phyloP scores from a whole-genome alignment of 2,888 invertebrate genomes.

The Drepanosiphum platanoidis region DNA sequence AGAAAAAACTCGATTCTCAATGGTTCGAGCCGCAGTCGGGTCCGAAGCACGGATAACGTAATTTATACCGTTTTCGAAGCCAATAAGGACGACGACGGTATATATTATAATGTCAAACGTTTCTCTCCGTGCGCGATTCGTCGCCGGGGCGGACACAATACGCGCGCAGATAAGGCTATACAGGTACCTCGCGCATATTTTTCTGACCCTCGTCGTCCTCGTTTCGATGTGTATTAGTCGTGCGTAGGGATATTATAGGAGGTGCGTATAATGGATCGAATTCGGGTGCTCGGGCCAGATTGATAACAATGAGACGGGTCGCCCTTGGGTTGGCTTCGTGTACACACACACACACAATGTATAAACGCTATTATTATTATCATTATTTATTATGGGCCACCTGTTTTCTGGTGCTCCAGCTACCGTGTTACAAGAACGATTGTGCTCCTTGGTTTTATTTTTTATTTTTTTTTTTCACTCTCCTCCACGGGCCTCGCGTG shows the following conservation, averaged over 20 bases:
- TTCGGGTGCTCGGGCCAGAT: constrained; percentile 29
- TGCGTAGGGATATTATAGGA: not conserved
- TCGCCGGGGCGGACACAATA: not conserved
- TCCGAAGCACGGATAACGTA: not conserved
- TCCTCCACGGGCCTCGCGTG: not conserved
- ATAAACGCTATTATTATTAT: constrained; percentile 51
- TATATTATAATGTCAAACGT: not conserved
- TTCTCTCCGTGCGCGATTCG: not conserved
- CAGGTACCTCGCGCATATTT: not conserved
- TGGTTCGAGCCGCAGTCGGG: too few species aligned
- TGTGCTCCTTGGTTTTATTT: constrained; percentile 26
- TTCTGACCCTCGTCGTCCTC: constrained; percentile 13
- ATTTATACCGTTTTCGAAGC: not conserved
- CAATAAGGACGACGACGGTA: not conserved
- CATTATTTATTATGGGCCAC: constrained; percentile 59
- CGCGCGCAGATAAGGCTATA: not conserved
- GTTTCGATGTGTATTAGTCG: not conserved
- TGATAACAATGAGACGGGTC: constrained; percentile 49
- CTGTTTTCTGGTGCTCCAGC: constrained; percentile 55
- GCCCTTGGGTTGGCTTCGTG: constrained; percentile 1
- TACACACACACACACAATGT: too few species aligned
- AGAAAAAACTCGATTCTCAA: too few species aligned
- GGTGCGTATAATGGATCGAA: constrained; percentile 27
- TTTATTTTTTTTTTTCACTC: not conserved
- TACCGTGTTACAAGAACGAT: constrained; percentile 60